Base-by-base conservation (phyloP, 2,797 vertebrate genomes). In the Leptatherina wallacei region DNA sequence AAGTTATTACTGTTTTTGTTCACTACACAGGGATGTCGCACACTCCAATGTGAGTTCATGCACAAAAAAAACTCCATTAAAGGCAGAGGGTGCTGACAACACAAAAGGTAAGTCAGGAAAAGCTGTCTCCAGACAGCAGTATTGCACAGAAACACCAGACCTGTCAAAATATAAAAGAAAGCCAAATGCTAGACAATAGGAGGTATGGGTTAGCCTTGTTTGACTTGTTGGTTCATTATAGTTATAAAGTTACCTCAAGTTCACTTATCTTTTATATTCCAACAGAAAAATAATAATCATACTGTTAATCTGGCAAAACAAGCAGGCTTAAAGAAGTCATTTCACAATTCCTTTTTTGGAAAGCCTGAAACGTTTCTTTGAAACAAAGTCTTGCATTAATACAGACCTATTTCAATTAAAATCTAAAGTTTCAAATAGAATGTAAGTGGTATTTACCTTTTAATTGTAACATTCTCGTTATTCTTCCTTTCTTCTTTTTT, bases 141-240 rank as follows among this genome's bases (percentile, higher is more conserved):
- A 66, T 55, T 52, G 11, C 29, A 56, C 33, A 61, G 38, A 67
- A 82, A 67, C 16, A 69, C 12, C 69, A 62, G 66, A 56, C 11
- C 27, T 14, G n/a, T 60, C 3, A 22, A 33, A 57, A 60, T 36
- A 6, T 7, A 11, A 56, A 56, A 66, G 10, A 42, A 22, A 55
- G 3, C 3, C 29, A 11, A 67, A 18, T 16, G 11, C 65, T 56
- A 10, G 20, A 6, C 6, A 18, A 4, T 0, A 55, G 20, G 27
- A 54, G 11, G 65, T 69, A 22, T 20, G 24, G 13, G 40, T 42
- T 42, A 29, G 0, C 11, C 3, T 27, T 42, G 18, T 27, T 58
- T 14, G 22, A 5, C 22, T 52, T 33, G 24, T 14, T 60, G 36
- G 11, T n/a, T 49, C 40, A 52, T 14, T 8, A 2, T 51, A n/a